Evolutionary conservation across 2,113 vertebrate species (phyloP).

Genomic region (Pterocles gutturalis): DNA sequence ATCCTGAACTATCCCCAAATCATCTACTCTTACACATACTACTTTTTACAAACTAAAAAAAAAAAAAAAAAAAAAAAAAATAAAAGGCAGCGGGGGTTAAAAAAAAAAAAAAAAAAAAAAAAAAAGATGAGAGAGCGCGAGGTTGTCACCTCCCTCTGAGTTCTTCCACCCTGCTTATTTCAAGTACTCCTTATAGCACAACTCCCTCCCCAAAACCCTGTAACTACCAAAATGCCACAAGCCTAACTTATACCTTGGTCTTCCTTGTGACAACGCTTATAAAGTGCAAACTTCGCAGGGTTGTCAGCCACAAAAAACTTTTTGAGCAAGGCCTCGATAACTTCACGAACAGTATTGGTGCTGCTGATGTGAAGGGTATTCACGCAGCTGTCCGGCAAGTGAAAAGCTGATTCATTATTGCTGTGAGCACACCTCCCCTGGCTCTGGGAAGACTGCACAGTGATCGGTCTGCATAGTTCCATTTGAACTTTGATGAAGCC

Average conservation of each 20-base stretch:
- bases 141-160: rapidly evolving
- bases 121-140: not conserved
- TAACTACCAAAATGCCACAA: not conserved
- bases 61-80: not conserved
- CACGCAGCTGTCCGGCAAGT: constrained; percentile 80
- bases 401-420: constrained; percentile 81
- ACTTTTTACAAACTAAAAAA: not conserved
- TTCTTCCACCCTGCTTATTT: not conserved
- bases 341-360: constrained; percentile 89
- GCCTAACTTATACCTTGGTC: constrained; percentile 88
- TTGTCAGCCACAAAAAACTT: constrained; percentile 94
- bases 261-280: constrained; percentile 90
- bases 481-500: constrained; percentile 98
- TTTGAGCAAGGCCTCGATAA: constrained; percentile 91
- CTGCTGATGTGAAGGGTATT: constrained; percentile 98
- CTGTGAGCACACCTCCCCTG: constrained; percentile 49
- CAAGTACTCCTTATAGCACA: not conserved
- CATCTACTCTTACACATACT: not conserved
- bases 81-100: too few species aligned
- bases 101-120: not conserved
- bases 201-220: not conserved
- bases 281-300: constrained; percentile 95
- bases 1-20: not conserved
- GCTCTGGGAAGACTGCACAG: constrained; percentile 73
- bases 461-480: constrained; percentile 90